Conservation (phyloP, 2,888 invertebrate species). For the Sinopyrophorus schimmeli region DNA sequence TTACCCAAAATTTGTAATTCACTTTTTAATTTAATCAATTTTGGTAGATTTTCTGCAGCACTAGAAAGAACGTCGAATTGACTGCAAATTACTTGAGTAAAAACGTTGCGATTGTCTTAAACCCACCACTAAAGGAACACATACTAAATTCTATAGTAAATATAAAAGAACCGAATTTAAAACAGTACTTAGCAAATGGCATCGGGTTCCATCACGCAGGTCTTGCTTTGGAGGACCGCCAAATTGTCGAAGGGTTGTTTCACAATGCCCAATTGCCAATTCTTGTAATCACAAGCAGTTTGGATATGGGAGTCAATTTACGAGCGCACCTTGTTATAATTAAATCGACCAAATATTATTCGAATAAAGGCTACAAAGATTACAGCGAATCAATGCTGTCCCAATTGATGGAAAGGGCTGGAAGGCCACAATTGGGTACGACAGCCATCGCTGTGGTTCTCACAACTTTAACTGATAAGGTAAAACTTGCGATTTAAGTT, state of each 20-base stretch:
- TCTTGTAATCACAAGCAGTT: slow-evolving; percentile 70
- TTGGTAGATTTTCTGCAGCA: slow-evolving; percentile 73
- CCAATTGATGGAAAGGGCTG: slow-evolving; percentile 85
- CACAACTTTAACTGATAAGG: slow-evolving; percentile 70
- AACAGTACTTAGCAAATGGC: slow-evolving; percentile 62
- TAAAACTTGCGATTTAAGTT: slow-evolving; percentile 47
- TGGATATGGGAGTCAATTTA: slow-evolving; percentile 82
- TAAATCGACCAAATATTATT: slow-evolving; percentile 76
- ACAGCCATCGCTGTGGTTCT: slow-evolving; percentile 78
- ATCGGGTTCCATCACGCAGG: slow-evolving; percentile 83
- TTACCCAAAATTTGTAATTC: slow-evolving; percentile 2
- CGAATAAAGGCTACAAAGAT: slow-evolving; percentile 61
- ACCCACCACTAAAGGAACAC: slow-evolving; percentile 58
- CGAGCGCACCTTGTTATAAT: slow-evolving; percentile 82
- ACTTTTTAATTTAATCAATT: not conserved
- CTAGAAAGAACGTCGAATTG: slow-evolving; percentile 72
- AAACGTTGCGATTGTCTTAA: slow-evolving; percentile 60
- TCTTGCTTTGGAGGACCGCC: slow-evolving; percentile 66
- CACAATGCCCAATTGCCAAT: slow-evolving; percentile 67
- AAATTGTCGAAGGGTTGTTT: slow-evolving; percentile 68
- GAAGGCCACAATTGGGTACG: slow-evolving; percentile 76
- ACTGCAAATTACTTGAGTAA: slow-evolving; percentile 67
- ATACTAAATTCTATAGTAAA: slow-evolving; percentile 52
- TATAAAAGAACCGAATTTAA: slow-evolving; percentile 48
- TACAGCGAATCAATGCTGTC: slow-evolving; percentile 74